Conservation (phyloP, 2,888 invertebrate species). For the Orgyia antiqua region DNA sequence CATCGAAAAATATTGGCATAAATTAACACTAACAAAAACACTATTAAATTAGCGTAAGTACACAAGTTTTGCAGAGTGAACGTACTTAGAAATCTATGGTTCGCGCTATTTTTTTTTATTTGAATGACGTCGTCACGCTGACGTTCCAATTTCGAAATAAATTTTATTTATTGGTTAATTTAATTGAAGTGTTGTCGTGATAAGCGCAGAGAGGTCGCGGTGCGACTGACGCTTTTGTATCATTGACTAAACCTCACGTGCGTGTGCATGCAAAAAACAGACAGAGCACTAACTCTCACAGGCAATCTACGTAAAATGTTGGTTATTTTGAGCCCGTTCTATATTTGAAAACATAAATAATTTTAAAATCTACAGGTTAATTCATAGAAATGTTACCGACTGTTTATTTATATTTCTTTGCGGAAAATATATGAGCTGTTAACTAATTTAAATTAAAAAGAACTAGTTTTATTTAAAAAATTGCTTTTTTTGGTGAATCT, state of each 20-base stretch:
- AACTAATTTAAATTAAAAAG: not conserved
- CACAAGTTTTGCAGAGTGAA: conserved; percentile 26
- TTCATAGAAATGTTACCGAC: conserved; percentile 1
- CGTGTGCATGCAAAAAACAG: conserved; percentile 66
- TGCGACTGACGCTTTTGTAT: conserved; percentile 61
- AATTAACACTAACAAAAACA: conserved; percentile 42
- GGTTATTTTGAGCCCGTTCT: conserved; percentile 20
- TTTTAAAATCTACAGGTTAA: conserved; percentile 15
- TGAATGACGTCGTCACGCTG: conserved; percentile 8
- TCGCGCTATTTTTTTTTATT: conserved; percentile 3
- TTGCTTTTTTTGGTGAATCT: not conserved
- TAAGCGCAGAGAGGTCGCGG: conserved; percentile 64
- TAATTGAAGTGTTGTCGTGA: conserved; percentile 56
- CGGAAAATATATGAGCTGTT: not conserved
- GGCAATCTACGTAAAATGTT: conserved; percentile 33
- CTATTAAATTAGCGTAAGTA: conserved; percentile 39
- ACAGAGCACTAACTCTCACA: conserved; percentile 25
- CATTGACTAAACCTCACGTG: conserved; percentile 67
- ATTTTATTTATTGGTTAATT: conserved; percentile 52
- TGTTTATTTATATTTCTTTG: conserved; percentile 2
- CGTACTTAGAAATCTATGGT: conserved; percentile 6
- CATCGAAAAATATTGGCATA: conserved; percentile 52
- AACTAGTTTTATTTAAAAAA: not conserved
- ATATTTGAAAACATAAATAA: conserved; percentile 24
- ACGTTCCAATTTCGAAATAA: conserved; percentile 36